phyloP scores from a whole-genome alignment of 2,888 invertebrate species.

The Agriopis marginaria region DNA sequence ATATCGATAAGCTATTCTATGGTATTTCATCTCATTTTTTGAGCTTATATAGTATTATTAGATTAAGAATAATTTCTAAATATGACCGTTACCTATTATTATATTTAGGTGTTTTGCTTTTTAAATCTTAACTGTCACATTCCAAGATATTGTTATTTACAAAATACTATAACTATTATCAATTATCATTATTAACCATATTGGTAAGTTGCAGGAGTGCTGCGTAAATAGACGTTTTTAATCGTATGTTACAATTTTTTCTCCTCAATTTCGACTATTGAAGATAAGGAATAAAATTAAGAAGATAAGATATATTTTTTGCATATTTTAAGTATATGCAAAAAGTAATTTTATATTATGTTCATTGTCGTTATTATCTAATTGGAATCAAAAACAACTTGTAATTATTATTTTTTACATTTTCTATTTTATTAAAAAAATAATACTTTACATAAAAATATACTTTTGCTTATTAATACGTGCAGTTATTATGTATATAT shows the following conservation, averaged over 20 bases:
- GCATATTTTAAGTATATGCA: no score
- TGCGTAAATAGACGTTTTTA: background rate
- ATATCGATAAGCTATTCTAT: background rate
- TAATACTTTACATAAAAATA: slow-evolving; percentile 30
- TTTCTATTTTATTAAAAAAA: slow-evolving; percentile 32
- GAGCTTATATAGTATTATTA: no score
- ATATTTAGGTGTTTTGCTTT: no score
- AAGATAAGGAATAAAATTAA: no score
- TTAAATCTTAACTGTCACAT: background rate
- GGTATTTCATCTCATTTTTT: no score
- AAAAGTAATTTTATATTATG: background rate
- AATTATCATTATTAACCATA: background rate
- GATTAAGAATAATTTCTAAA: no score
- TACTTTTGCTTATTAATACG: slow-evolving; percentile 11
- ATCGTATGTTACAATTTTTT: no score
- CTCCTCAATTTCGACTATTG: no score
- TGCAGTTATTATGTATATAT: background rate
- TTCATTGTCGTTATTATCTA: background rate
- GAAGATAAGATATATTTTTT: no score
- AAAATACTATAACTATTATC: background rate
- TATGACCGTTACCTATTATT: no score
- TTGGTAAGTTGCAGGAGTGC: slow-evolving; percentile 6
- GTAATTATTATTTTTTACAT: slow-evolving; percentile 13
- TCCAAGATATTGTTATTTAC: background rate
- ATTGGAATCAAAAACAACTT: background rate